Percentiles rank a stretch among this genome's conserved stretches.
These are phyloP conservation scores for Aramus guarauna DNA, from an alignment of 2,113 vertebrate genomes.

Conservation along the genomic window DNA sequence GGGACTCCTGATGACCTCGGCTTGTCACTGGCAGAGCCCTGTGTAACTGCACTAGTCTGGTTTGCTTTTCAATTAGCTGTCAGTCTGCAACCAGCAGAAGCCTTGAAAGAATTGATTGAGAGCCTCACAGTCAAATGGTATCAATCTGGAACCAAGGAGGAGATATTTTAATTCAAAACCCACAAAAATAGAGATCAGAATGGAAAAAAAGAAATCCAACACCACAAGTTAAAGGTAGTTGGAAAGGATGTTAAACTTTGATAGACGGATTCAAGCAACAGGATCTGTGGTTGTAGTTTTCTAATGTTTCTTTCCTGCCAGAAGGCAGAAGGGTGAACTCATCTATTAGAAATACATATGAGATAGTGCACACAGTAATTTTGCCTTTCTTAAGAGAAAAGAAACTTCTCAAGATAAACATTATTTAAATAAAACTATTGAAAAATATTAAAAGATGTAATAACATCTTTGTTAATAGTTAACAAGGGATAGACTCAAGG, in stretches of 20 bases:
- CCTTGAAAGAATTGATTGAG: neutral
- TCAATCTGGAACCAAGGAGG: neutral
- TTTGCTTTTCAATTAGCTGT: slow-evolving; percentile 2
- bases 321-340: neutral
- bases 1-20: neutral
- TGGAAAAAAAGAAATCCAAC: neutral
- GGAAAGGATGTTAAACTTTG: neutral
- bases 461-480: neutral
- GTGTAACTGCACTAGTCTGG: neutral
- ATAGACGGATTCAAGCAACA: neutral
- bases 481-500: neutral
- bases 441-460: neutral
- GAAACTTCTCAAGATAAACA: neutral
- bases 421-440: neutral
- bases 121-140: neutral
- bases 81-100: neutral
- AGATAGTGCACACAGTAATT: neutral
- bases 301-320: neutral
- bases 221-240: neutral
- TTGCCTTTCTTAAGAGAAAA: neutral
- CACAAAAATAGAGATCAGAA: neutral
- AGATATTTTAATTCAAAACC: neutral
- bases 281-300: neutral
- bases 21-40: neutral
- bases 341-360: neutral